Evolutionary conservation across 2,113 vertebrate species (phyloP).

Genomic region (Emydura subglobosa): DNA sequence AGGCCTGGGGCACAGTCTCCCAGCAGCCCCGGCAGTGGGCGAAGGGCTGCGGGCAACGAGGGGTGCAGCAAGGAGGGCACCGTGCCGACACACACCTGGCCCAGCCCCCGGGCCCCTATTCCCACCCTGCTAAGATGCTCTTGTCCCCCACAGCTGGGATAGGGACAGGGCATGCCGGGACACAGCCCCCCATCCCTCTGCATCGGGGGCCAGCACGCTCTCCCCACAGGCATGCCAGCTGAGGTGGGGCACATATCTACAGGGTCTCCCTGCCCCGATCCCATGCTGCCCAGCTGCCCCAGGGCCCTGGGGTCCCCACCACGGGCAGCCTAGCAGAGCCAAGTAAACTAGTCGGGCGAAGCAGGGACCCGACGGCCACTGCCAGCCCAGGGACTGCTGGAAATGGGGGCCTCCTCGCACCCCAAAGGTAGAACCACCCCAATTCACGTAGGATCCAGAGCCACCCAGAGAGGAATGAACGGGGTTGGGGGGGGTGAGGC

Average conservation of each 20-base stretch:
- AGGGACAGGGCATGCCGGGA: neutral
- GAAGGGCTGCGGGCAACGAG: too few species aligned
- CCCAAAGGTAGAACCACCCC: neutral
- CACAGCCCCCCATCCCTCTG: neutral
- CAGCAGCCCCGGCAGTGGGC: neutral
- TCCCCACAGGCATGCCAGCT: neutral
- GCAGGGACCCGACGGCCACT: too few species aligned
- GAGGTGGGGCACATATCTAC: neutral
- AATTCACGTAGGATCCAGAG: neutral
- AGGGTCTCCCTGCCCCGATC: neutral
- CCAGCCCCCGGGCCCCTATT: neutral
- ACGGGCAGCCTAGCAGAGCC: neutral
- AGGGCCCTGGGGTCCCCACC: neutral
- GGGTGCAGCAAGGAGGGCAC: neutral
- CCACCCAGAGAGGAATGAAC: neutral
- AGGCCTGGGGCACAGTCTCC: neutral
- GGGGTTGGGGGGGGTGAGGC: neutral
- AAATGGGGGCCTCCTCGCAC: too few species aligned
- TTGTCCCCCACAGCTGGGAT: neutral
- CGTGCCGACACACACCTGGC: neutral
- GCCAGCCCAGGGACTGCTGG: neutral
- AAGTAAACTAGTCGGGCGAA: neutral
- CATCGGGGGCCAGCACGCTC: neutral
- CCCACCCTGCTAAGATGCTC: neutral
- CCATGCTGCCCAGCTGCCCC: neutral